Evolutionary conservation across 2,888 invertebrate species (phyloP).

Genomic region (Sialis lutaria): DNA sequence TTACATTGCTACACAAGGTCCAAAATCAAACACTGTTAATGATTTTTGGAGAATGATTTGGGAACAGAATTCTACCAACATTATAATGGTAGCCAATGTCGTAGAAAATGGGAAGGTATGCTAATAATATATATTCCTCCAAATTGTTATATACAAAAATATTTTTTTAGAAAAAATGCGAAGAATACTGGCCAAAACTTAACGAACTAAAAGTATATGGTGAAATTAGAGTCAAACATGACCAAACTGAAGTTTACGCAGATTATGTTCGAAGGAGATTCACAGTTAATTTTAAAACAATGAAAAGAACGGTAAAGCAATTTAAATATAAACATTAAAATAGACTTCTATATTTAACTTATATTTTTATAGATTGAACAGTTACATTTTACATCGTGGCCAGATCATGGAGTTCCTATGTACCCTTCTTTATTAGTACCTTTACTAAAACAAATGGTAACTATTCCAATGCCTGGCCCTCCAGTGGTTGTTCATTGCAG

Average conservation of each 20-base stretch:
- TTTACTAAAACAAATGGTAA: conserved; percentile 21
- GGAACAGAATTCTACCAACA: conserved; percentile 28
- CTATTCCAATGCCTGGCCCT: conserved; percentile 18
- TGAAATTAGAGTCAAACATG: conserved; percentile 19
- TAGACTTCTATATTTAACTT: conserved; percentile 7
- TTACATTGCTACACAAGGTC: conserved; percentile 24
- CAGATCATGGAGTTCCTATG: conserved; percentile 30
- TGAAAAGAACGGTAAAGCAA: conserved; percentile 19
- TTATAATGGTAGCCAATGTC: conserved; percentile 31
- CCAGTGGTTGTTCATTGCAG: conserved; percentile 35
- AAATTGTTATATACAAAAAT: neutral
- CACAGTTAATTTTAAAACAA: conserved; percentile 14
- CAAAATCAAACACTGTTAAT: conserved; percentile 20
- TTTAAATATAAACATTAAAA: too few relatives aligned
- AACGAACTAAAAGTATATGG: conserved; percentile 22
- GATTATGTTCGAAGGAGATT: conserved; percentile 23
- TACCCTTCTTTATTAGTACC: conserved; percentile 22
- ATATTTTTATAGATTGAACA: conserved; percentile 19
- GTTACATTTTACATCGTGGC: conserved; percentile 32
- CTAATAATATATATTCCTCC: too few relatives aligned
- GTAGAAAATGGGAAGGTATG: conserved; percentile 26
- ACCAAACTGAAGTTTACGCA: conserved; percentile 19
- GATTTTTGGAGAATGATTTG: conserved; percentile 31
- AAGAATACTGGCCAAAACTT: conserved; percentile 31
- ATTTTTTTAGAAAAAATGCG: conserved; percentile 26